Evolutionary conservation across 2,888 invertebrate species (phyloP), one percentile per base, ranked within the genome.

Genomic region (Meandrusa payeni): DNA sequence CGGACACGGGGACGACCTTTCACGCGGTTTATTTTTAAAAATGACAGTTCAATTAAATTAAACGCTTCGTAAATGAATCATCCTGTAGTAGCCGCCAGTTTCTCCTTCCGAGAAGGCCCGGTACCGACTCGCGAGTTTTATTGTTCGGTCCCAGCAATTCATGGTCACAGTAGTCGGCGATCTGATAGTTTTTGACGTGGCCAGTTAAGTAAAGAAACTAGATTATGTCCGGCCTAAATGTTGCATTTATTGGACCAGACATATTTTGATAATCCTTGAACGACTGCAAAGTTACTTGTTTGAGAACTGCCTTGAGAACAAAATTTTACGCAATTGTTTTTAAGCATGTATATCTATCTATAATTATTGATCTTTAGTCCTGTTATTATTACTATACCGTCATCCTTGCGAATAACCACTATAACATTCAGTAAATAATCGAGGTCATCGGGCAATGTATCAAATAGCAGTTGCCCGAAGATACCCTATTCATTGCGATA

Each of bases 71-170:
- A 54, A 52, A 49, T 57, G 60, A 59, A 56, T 60, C 59, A 59
- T 19, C 55, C 58, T 55, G 55, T 58, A 48, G n/a, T n/a, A n/a
- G n/a, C n/a, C 50, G 48, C 47, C 46, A 50, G 49, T 41, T 47
- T 50, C 32, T 39, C 60, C 54, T 78, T 79, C 79, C 54, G 13
- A 64, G 80, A 80, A 80, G 68, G 65, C 45, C 15, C 28, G 26
- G 15, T 41, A 26, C 26, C 26, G 23, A 19, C 10, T 7, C 11
- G n/a, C 17, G 9, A 31, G 37, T 39, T 20, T 32, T 43, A 43
- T 37, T 38, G 36, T 37, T 37, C 27, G 20, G 38, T 23, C 34
- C 20, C 24, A 27, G 27, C 46, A 46, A 36, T 36, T 50, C 46
- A 50, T 39, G 49, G 49, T 28, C 46, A 46, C 46, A 41, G 41